These are phyloP conservation scores for Drosophila paramelanica DNA, from an alignment of 2,888 invertebrate species.

Conservation along the genomic window DNA sequence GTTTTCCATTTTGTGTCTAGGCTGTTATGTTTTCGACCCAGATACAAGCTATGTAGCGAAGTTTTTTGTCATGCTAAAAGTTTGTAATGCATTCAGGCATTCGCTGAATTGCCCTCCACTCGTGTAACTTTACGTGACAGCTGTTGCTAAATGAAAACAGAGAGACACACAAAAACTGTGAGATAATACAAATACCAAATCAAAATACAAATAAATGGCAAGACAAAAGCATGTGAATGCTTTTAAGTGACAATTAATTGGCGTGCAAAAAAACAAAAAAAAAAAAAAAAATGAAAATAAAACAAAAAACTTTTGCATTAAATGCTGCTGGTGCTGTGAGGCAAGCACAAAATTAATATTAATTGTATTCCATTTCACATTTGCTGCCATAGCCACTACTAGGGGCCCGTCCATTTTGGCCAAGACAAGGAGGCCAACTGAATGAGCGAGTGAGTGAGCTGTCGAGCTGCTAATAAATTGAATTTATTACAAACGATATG, in stretches of 20 bases:
- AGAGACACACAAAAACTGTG: conserved; percentile 25
- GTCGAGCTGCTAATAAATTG: conserved; percentile 67
- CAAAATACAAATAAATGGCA: conserved; percentile 20
- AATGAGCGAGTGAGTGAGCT: conserved; percentile 18
- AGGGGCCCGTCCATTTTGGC: conserved; percentile 38
- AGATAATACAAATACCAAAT: conserved; percentile 17
- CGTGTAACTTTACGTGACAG: conserved; percentile 30
- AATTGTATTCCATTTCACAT: conserved; percentile 71
- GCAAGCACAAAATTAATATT: conserved; percentile 70
- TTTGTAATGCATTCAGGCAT: not conserved
- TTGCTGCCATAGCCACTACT: conserved; percentile 28
- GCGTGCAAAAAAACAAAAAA: conserved; percentile 15
- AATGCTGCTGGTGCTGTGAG: conserved; percentile 40
- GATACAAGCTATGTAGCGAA: not conserved
- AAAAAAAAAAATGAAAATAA: conserved; percentile 4
- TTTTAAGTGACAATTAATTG: conserved; percentile 77
- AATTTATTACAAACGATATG: conserved; percentile 72
- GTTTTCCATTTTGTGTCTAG: not conserved
- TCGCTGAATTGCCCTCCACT: not conserved
- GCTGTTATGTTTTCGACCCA: not conserved
- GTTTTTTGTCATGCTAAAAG: conserved; percentile 6
- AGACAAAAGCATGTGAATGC: conserved; percentile 69
- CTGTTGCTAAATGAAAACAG: conserved; percentile 41
- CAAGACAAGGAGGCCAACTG: conserved; percentile 43
- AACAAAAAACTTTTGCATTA: conserved; percentile 63